Conservation (phyloP, 2,888 invertebrate species). For the Spisula subtruncata region DNA sequence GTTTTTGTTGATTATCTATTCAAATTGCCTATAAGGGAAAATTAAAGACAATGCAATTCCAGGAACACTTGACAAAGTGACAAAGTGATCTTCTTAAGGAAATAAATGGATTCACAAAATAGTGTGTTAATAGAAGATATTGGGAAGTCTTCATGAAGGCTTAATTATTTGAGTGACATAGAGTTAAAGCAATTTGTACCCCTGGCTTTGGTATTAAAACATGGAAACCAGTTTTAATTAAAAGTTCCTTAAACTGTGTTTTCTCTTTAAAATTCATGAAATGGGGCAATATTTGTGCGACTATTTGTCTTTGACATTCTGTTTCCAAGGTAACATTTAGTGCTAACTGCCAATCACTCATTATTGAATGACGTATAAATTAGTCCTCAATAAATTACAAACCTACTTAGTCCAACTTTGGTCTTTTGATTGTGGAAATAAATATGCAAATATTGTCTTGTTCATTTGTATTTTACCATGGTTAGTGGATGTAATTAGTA, state of each 20-base stretch:
- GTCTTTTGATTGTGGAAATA: background rate
- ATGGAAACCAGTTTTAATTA: background rate
- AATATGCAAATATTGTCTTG: conserved; percentile 4
- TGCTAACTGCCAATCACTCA: background rate
- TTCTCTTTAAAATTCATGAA: background rate
- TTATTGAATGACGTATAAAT: background rate
- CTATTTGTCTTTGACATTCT: background rate
- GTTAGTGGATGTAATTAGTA: background rate
- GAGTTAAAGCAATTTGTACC: too few species aligned
- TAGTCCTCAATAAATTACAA: background rate
- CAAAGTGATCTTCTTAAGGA: too few species aligned
- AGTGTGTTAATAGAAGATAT: too few species aligned
- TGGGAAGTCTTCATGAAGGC: too few species aligned
- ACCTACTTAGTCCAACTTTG: background rate
- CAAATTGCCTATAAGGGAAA: too few species aligned
- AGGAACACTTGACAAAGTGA: too few species aligned
- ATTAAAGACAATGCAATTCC: too few species aligned
- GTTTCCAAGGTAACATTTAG: background rate
- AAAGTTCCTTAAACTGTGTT: conserved; percentile 3
- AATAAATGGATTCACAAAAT: too few species aligned
- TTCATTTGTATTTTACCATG: background rate
- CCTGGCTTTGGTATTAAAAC: background rate
- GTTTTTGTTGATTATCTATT: too few species aligned
- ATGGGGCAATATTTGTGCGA: background rate
- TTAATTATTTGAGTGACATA: too few species aligned